These are phyloP conservation scores for Calcarius lapponicus DNA, from an alignment of 2,797 vertebrate genomes.

Conservation along the genomic window DNA sequence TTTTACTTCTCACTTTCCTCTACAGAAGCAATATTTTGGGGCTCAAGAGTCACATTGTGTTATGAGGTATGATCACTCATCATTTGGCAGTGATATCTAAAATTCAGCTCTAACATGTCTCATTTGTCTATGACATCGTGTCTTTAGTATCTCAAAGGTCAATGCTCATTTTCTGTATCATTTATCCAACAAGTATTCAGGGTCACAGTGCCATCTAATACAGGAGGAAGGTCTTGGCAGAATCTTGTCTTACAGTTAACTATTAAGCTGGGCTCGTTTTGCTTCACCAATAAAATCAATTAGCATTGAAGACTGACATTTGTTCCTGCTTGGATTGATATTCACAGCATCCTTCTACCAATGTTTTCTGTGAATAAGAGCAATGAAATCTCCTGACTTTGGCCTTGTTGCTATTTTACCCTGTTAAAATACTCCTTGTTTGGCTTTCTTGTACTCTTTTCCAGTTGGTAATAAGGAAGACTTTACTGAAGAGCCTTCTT, in stretches of 20 bases:
- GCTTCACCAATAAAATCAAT: conserved; percentile 24
- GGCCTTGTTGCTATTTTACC: not conserved
- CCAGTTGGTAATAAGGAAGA: not conserved
- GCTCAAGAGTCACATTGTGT: not conserved
- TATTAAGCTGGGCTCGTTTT: not conserved
- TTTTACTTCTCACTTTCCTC: not conserved
- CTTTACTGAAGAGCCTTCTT: not conserved
- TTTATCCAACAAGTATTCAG: conserved; percentile 7
- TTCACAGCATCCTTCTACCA: not conserved
- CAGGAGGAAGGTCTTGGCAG: not conserved
- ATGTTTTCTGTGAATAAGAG: not conserved
- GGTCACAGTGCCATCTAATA: not conserved
- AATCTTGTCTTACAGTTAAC: not conserved
- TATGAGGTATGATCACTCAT: not conserved
- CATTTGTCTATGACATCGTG: not conserved
- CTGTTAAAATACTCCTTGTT: not conserved
- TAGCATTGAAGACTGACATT: not conserved
- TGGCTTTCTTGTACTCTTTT: not conserved
- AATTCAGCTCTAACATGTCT: not conserved
- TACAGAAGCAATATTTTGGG: not conserved
- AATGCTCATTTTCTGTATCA: not conserved
- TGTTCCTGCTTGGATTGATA: not conserved
- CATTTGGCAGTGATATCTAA: not conserved
- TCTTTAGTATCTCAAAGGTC: not conserved
- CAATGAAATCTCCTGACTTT: not conserved